Percentiles rank a stretch among this genome's conserved stretches.
Evolutionary conservation across 2,797 vertebrate species (phyloP).

Genomic region (Pseudopleuronectes americanus): DNA sequence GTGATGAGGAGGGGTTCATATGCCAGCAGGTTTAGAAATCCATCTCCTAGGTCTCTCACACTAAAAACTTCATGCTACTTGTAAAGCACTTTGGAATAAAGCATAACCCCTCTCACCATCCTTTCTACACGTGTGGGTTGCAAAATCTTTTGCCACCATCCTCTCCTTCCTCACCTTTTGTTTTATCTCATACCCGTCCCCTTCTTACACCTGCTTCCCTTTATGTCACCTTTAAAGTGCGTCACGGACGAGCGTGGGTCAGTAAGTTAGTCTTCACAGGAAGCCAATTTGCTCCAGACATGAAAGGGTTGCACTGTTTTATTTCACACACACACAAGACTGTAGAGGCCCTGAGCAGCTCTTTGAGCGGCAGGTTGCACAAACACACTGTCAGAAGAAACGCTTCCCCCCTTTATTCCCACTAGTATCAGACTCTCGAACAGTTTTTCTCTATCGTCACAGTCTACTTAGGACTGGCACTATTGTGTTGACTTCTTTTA

Average conservation of each 20-base stretch:
- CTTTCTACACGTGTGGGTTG: not conserved
- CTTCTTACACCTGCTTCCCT: constrained; percentile 16
- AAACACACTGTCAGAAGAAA: no score
- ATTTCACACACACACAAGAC: not conserved
- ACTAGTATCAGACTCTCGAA: no score
- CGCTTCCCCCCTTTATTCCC: no score
- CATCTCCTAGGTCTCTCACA: constrained; percentile 11
- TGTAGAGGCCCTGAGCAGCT: no score
- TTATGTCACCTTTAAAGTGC: constrained; percentile 46
- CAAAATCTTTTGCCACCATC: not conserved
- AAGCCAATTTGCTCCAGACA: constrained; percentile 60
- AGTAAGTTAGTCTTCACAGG: constrained; percentile 49
- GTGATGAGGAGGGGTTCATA: constrained; percentile 7
- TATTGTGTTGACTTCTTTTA: no score
- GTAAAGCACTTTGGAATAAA: constrained; percentile 51
- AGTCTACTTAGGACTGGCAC: no score
- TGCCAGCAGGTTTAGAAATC: constrained; percentile 32
- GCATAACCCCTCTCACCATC: constrained; percentile 24
- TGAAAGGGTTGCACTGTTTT: constrained; percentile 45
- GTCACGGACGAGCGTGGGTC: constrained; percentile 25
- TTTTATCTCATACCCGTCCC: no score
- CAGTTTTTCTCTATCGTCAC: no score
- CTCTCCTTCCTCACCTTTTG: no score
- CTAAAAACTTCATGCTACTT: constrained; percentile 30
- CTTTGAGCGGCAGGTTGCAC: no score